A percentile compares a stretch with the other conserved stretches of the same genome.
Evolutionary conservation across 2,888 invertebrate genomes (phyloP).

Genomic region (Ctenicera cuprea): DNA sequence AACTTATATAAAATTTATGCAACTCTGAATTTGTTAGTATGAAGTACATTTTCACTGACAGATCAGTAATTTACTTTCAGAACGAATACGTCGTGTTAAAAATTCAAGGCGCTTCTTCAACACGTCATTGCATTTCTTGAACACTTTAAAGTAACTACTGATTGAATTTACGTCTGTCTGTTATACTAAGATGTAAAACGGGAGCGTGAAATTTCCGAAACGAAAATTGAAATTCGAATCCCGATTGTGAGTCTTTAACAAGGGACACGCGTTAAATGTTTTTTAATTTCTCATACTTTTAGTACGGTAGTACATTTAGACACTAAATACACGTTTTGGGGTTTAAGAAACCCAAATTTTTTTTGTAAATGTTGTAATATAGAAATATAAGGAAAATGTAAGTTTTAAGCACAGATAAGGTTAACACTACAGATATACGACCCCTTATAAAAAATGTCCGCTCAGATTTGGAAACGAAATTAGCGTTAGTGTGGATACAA

Average conservation of each 20-base stretch:
- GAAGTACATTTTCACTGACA: neutral
- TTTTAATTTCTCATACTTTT: no score
- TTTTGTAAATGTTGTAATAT: no score
- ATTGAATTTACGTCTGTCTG: slow-evolving; percentile 23
- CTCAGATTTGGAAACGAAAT: no score
- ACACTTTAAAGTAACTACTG: slow-evolving; percentile 23
- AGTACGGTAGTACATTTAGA: no score
- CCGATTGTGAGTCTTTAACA: neutral
- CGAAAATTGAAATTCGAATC: neutral
- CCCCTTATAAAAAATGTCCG: no score
- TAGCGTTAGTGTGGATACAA: no score
- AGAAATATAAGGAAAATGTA: no score
- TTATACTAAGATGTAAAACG: neutral
- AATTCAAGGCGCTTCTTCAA: slow-evolving; percentile 28
- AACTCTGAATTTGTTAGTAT: neutral
- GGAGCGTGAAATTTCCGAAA: neutral
- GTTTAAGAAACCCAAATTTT: no score
- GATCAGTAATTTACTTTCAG: slow-evolving; percentile 23
- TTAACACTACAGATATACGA: no score
- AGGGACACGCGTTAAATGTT: no score
- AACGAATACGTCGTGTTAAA: slow-evolving; percentile 27
- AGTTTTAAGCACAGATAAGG: no score
- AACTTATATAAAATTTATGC: neutral
- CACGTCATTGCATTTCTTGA: slow-evolving; percentile 12
- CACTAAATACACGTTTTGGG: no score